Percentiles rank a stretch among this genome's conserved stretches.
Evolutionary conservation across 2,888 invertebrate species (phyloP).

Genomic region (Idaea dimidiata): DNA sequence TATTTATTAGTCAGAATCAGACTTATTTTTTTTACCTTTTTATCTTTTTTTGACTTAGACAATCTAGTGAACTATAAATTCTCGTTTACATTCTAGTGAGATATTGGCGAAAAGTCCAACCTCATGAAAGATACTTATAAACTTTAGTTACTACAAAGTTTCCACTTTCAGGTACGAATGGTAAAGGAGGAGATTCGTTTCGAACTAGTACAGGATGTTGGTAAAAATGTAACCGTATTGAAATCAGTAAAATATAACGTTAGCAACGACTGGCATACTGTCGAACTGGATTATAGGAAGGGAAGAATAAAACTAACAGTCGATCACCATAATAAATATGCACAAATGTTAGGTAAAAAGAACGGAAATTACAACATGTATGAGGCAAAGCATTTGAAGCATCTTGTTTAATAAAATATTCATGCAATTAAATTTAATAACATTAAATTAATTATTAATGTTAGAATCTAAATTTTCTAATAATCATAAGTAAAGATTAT

Average conservation of each 20-base stretch:
- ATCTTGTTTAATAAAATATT: too few relatives aligned
- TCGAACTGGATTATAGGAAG: conserved; percentile 88
- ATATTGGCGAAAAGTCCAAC: too few relatives aligned
- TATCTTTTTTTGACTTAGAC: too few relatives aligned
- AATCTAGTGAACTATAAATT: too few relatives aligned
- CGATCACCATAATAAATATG: conserved; percentile 87
- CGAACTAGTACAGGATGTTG: conserved; percentile 87
- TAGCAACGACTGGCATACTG: conserved; percentile 90
- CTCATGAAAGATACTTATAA: neutral
- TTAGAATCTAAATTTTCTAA: too few relatives aligned
- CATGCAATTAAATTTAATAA: too few relatives aligned
- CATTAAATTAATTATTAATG: too few relatives aligned
- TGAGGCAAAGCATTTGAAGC: too few relatives aligned
- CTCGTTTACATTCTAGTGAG: too few relatives aligned
- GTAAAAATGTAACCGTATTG: conserved; percentile 88
- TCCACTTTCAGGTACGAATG: conserved; percentile 82
- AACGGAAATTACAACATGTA: neutral
- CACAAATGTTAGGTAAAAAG: conserved; percentile 81
- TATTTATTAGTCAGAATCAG: too few relatives aligned
- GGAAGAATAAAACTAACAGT: conserved; percentile 88
- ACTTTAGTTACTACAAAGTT: neutral
- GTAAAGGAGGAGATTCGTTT: conserved; percentile 93
- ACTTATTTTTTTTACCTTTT: too few relatives aligned
- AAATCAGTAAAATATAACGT: conserved; percentile 91
- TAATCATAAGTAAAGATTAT: too few relatives aligned